Base-by-base conservation (phyloP, 2,888 invertebrate species). In the Eutolmus rufibarbis region DNA sequence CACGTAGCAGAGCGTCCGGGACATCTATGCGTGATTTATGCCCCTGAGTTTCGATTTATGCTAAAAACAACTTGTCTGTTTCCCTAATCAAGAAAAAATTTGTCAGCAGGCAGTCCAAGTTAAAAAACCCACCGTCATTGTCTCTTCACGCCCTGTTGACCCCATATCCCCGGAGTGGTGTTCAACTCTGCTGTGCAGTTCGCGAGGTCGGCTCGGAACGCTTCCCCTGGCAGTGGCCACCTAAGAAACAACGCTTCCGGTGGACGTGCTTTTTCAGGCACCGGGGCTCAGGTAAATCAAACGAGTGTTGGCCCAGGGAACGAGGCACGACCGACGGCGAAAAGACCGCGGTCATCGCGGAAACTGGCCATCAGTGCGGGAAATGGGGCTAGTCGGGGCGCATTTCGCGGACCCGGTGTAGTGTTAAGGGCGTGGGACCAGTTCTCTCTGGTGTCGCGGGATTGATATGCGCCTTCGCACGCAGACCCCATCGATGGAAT, bases 341-440 rank as follows among this genome's bases (percentile, higher is more conserved):
- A 28, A 23, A 66, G 9, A 23, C 43, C 43, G 19, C 19, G 78
- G 43, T 43, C 37, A 78, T 78, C 78, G 43, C 78, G 78, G 40
- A 78, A 78, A 78, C 43, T 78, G 78, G 43, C 46, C 46, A 78
- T 78, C 78, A 78, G 19, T 23, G 37, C n/a, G 43, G 78, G 78
- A 78, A 40, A 40, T 23, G 78, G 43, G 78, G 46, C 78, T 43
- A 43, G 23, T 78, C 76, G 37, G 34, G 34, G 76, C 34, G 28
- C 43, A 78, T 78, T 40, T 43, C 43, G 46, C 19, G 14, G 40
- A 78, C 28, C 19, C 78, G 43, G 23, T 78, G 12, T 78, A 23
- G 78, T 78, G 78, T 34, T 78, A 78, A 78, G 40, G 78, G 78
- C 78, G 78, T 78, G 78, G 46, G 78, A 78, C 77, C 23, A 78